These are phyloP conservation scores for Anguilla rostrata DNA, from an alignment of 2,113 vertebrate species.

Conservation along the genomic window DNA sequence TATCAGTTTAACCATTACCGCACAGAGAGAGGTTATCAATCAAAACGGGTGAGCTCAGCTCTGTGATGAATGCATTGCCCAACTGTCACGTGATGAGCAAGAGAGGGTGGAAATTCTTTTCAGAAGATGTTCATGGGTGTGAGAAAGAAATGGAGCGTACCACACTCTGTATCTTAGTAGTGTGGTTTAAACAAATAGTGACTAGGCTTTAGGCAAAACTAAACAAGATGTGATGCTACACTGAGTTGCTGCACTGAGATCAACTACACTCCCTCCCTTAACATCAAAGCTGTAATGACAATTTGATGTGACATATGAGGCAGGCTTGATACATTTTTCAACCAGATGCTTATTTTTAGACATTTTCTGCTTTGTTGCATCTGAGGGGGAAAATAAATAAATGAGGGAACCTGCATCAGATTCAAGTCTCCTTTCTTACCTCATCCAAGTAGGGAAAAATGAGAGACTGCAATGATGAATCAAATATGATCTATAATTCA, in stretches of 20 bases:
- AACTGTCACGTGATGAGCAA: neutral
- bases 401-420: neutral
- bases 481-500: constrained; percentile 51
- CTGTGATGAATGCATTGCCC: neutral
- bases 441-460: neutral
- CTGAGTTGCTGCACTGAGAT: constrained; percentile 15
- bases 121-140: constrained; percentile 8
- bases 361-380: neutral
- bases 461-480: constrained; percentile 12
- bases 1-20: constrained; percentile 19
- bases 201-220: constrained; percentile 35
- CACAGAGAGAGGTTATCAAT: constrained; percentile 26
- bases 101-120: neutral
- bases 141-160: constrained; percentile 24
- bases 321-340: constrained; percentile 36
- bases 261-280: neutral
- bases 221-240: constrained; percentile 28
- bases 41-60: neutral
- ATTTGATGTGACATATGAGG: constrained; percentile 34
- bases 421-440: neutral
- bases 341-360: neutral
- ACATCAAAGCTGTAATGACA: constrained; percentile 25
- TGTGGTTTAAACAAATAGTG: constrained; percentile 33
- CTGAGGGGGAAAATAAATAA: neutral
- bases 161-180: constrained; percentile 17